phyloP scores from a whole-genome alignment of 2,797 vertebrate genomes.

The Microhierax caerulescens region DNA sequence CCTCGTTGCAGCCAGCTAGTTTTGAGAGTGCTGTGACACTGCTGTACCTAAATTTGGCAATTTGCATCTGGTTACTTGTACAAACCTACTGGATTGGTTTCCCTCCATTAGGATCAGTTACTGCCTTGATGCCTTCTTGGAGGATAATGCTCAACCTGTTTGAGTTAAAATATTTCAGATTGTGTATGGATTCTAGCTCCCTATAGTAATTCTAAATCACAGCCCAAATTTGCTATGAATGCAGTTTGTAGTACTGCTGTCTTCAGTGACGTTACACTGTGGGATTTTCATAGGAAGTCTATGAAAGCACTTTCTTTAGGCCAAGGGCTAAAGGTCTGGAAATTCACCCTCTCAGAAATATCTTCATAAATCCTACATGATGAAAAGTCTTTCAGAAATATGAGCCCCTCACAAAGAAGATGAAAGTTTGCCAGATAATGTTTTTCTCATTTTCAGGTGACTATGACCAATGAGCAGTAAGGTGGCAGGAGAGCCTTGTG shows the following conservation, averaged over 20 bases:
- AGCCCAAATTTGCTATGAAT: neutral
- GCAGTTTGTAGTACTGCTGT: neutral
- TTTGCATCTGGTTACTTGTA: neutral
- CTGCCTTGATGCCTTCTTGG: neutral
- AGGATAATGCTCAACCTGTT: neutral
- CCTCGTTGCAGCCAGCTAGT: no score
- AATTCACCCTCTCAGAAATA: neutral
- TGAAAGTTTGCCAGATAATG: neutral
- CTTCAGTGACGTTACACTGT: neutral
- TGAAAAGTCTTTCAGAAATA: constrained; percentile 19
- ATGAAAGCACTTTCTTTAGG: neutral
- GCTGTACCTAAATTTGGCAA: neutral
- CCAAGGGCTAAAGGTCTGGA: neutral
- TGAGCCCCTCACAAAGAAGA: neutral
- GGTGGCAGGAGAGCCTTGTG: neutral
- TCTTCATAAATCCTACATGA: neutral
- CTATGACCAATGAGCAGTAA: neutral
- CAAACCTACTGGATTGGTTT: neutral
- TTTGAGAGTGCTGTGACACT: no score
- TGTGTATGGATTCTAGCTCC: neutral
- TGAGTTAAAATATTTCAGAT: neutral
- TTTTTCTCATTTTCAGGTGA: neutral
- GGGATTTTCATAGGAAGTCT: neutral
- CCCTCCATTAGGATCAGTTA: neutral
- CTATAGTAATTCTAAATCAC: neutral